A percentile compares a stretch with the other conserved stretches of the same genome.
phyloP scores from a whole-genome alignment of 64 coral and sea anemone species.

The Porites australiensis region DNA sequence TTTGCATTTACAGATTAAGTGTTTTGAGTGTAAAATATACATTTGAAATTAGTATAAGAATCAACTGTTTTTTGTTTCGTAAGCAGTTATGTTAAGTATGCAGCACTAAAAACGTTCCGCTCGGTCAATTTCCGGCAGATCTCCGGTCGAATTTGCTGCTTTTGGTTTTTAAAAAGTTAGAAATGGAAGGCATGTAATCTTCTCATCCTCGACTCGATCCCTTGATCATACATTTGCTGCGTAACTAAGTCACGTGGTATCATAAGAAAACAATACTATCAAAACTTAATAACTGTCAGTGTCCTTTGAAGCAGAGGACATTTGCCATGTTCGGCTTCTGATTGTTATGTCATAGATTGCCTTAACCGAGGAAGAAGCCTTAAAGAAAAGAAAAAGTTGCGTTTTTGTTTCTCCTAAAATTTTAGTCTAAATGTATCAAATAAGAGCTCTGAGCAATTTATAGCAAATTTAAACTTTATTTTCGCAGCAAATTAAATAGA shows the following conservation, averaged over 20 bases:
- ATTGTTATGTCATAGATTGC: slow-evolving; percentile 15
- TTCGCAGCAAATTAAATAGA: background rate
- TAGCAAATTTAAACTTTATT: background rate
- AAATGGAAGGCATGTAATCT: too few relatives aligned
- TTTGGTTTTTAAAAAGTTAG: background rate
- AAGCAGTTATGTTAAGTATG: background rate
- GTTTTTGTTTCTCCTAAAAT: background rate
- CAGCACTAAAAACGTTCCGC: background rate
- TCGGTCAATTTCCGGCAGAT: background rate
- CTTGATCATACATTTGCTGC: background rate
- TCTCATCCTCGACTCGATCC: background rate
- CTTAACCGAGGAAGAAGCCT: background rate
- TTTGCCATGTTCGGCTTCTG: slow-evolving; percentile 1
- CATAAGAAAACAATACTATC: background rate
- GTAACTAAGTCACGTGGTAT: background rate
- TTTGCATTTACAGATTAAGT: too few relatives aligned
- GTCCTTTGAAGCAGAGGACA: background rate
- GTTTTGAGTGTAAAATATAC: too few relatives aligned
- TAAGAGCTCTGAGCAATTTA: background rate
- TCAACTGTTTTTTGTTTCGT: background rate
- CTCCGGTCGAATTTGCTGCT: background rate
- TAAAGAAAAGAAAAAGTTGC: background rate
- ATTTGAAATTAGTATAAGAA: background rate
- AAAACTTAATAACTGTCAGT: background rate
- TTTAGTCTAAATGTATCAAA: background rate